Conservation (phyloP, 2,113 vertebrate species). For the Hydropotes inermis region DNA sequence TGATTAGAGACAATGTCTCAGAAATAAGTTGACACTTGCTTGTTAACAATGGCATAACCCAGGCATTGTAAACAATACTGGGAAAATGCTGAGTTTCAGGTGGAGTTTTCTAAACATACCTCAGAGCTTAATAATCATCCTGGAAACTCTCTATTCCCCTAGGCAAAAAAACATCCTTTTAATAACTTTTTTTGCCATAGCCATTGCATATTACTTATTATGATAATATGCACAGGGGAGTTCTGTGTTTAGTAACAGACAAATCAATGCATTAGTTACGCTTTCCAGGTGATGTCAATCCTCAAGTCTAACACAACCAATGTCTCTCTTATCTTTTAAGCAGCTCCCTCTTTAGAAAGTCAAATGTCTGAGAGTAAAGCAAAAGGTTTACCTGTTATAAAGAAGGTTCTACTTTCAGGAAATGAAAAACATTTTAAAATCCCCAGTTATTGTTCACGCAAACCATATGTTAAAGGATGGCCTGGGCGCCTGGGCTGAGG, state of each 20-base stretch:
- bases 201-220: not conserved
- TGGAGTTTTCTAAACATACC: not conserved
- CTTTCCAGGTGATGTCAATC: not conserved
- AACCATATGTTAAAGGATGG: not conserved
- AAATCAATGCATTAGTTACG: not conserved
- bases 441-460: not conserved
- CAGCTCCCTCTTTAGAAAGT: constrained; percentile 38
- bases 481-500: not conserved
- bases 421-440: not conserved
- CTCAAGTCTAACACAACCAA: constrained; percentile 8
- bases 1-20: not conserved
- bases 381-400: not conserved
- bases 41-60: not conserved
- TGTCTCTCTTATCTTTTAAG: constrained; percentile 26
- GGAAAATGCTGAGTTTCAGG: not conserved
- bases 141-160: not conserved
- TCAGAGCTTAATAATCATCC: not conserved
- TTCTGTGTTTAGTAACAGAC: constrained; percentile 34
- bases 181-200: not conserved
- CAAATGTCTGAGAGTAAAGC: constrained; percentile 24
- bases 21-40: not conserved
- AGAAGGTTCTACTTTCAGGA: constrained; percentile 17
- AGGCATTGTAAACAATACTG: not conserved
- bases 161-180: not conserved
- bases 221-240: not conserved